Conservation (phyloP, 2,113 vertebrate species). For the Limanda limanda region DNA sequence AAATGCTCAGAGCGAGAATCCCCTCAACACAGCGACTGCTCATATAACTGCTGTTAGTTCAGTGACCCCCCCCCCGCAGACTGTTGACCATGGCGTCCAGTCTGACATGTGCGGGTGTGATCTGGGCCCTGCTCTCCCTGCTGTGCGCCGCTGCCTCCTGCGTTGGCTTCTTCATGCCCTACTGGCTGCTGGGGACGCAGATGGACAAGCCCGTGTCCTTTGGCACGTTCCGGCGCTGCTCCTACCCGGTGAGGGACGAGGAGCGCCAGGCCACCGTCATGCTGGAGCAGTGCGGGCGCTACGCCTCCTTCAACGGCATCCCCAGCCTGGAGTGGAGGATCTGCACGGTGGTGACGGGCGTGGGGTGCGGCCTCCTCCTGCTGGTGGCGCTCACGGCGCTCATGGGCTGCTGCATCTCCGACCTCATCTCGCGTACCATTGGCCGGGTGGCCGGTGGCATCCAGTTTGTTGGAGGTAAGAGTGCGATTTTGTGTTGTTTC, state of each 20-base stretch:
- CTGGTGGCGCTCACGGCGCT: conserved; percentile 94
- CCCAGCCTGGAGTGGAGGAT: conserved; percentile 94
- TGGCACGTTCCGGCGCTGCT: conserved; percentile 95
- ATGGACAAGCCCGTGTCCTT: conserved; percentile 97
- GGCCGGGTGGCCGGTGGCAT: conserved; percentile 96
- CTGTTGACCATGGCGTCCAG: conserved; percentile 90
- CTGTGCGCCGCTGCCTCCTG: conserved; percentile 91
- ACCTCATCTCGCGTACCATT: conserved; percentile 96
- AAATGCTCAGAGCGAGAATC: conserved; percentile 52
- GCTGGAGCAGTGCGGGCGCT: conserved; percentile 97
- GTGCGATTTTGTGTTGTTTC: not conserved
- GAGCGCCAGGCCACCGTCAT: conserved; percentile 92
- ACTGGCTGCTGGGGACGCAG: conserved; percentile 97
- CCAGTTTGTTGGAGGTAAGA: conserved; percentile 97
- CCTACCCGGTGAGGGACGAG: conserved; percentile 94
- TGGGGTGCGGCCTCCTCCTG: conserved; percentile 95
- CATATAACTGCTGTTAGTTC: conserved; percentile 42
- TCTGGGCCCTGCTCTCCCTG: conserved; percentile 95
- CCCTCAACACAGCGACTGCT: conserved; percentile 53
- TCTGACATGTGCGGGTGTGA: conserved; percentile 88
- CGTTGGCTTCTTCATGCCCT: conserved; percentile 99
- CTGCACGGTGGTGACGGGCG: conserved; percentile 93
- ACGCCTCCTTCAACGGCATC: conserved; percentile 95
- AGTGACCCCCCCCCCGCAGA: conserved; percentile 34
- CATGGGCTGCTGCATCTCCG: conserved; percentile 97